Evolutionary conservation across 2,888 invertebrate species (phyloP).

Genomic region (Drosophila melanocephala): DNA sequence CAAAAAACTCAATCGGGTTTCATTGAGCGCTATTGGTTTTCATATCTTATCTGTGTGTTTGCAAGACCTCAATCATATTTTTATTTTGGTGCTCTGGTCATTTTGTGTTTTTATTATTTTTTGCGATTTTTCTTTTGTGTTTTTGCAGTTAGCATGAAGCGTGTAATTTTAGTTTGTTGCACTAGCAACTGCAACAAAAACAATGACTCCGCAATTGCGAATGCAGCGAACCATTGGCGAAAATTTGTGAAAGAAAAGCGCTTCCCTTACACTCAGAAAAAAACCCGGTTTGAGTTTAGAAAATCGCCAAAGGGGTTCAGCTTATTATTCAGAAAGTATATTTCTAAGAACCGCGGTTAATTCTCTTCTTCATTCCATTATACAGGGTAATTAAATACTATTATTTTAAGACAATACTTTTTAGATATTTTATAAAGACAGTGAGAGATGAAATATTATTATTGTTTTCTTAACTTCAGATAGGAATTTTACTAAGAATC

Average conservation of each 20-base stretch:
- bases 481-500: no score
- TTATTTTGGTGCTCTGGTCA: slow-evolving; percentile 15
- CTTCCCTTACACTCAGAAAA: neutral
- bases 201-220: slow-evolving; percentile 25
- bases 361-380: no score
- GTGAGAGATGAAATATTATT: no score
- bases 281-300: neutral
- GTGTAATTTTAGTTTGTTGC: slow-evolving; percentile 25
- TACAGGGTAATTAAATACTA: no score
- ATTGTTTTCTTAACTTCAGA: no score
- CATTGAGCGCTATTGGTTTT: slow-evolving; percentile 18
- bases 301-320: neutral
- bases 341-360: no score
- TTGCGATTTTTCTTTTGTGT: slow-evolving; percentile 44
- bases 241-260: slow-evolving; percentile 21
- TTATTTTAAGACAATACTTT: neutral
- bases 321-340: no score
- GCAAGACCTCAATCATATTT: neutral
- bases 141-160: slow-evolving; percentile 22
- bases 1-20: slow-evolving; percentile 35
- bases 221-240: slow-evolving; percentile 11
- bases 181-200: slow-evolving; percentile 19
- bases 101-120: slow-evolving; percentile 37
- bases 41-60: slow-evolving; percentile 3
- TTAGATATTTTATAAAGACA: neutral